Evolutionary conservation across 2,888 invertebrate species (phyloP), one percentile per base, ranked within the genome.

Genomic region (Dendrolimus houi): DNA sequence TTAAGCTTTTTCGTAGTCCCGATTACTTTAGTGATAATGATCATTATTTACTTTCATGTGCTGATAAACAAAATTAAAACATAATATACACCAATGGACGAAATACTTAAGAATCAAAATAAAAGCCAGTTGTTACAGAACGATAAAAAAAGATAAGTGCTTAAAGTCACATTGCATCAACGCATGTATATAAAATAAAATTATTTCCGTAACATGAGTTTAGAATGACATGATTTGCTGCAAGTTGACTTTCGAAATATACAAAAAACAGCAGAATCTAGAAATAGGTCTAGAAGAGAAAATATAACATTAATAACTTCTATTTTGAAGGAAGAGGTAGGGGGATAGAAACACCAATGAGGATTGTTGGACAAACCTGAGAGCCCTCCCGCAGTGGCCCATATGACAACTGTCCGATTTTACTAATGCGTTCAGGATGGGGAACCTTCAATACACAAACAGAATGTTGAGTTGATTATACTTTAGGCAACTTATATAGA

Each of bases 381-480:
- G 92, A 92, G 89, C 91, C 92, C 87, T 93, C 93, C 91, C 92
- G 93, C 92, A 92, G 92, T 83, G 88, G 88, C 91, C 93, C 92
- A 92, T 92, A 92, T 91, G 92, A 91, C 90, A 93, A 92, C 92
- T 93, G 93, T 91, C 91, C 89, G 81, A 88, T 90, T 91, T 91
- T 91, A 91, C 87, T 90, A 77, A 91, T 86, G 88, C 91, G 89
- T 89, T 91, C 92, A 85, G 92, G 92, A 87, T 92, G 92, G 86
- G 92, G 92, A 86, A 93, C 93, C 93, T 93, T 93, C 85, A 92
- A 92, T 92, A 92, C 92, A 92, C 86, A 92, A 91, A 85, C 86
- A 92, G 78, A 86, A 85, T 85, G 80, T 82, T 75, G 83, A 85
- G 77, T 87, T 82, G 78, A 80, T 79, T 74, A 81, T 73, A 71